These are phyloP conservation scores for Diabrotica balteata DNA, from an alignment of 2,888 invertebrate species.

Conservation along the genomic window DNA sequence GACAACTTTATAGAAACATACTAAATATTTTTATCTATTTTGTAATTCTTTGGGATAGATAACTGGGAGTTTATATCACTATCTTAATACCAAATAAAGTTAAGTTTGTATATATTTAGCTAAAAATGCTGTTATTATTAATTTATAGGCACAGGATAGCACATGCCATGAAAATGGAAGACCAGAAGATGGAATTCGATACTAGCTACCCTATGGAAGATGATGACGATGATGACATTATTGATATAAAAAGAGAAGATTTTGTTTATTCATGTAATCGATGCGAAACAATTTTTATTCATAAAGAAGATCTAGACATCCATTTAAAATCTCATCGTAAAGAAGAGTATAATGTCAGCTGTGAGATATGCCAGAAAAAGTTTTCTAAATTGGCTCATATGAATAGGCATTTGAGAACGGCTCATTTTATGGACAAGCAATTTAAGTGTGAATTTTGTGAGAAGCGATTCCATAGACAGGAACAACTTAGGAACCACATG, in stretches of 20 bases:
- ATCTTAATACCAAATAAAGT: too few species aligned
- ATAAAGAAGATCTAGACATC: constrained; percentile 42
- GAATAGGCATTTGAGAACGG: constrained; percentile 62
- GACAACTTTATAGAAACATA: too few species aligned
- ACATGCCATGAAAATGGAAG: constrained; percentile 53
- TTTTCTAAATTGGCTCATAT: constrained; percentile 65
- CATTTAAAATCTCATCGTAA: constrained; percentile 41
- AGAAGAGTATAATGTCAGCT: constrained; percentile 53
- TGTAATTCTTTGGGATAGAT: too few species aligned
- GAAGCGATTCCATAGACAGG: constrained; percentile 66
- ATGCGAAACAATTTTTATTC: constrained; percentile 42
- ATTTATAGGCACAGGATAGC: constrained; percentile 50
- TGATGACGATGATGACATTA: constrained; percentile 26
- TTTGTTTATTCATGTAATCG: constrained; percentile 41
- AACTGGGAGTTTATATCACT: too few species aligned
- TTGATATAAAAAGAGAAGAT: constrained; percentile 36
- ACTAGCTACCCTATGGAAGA: constrained; percentile 37
- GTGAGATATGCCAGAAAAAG: constrained; percentile 63
- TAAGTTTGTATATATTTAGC: too few species aligned
- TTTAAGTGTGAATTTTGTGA: constrained; percentile 66
- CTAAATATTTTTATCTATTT: too few species aligned
- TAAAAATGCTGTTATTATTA: not conserved
- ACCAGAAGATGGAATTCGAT: constrained; percentile 42
- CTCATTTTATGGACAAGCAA: constrained; percentile 64
- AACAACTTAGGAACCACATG: constrained; percentile 67